These are phyloP conservation scores for Frieseomelitta varia DNA, from an alignment of 1,140 invertebrate genomes.

Conservation along the genomic window DNA sequence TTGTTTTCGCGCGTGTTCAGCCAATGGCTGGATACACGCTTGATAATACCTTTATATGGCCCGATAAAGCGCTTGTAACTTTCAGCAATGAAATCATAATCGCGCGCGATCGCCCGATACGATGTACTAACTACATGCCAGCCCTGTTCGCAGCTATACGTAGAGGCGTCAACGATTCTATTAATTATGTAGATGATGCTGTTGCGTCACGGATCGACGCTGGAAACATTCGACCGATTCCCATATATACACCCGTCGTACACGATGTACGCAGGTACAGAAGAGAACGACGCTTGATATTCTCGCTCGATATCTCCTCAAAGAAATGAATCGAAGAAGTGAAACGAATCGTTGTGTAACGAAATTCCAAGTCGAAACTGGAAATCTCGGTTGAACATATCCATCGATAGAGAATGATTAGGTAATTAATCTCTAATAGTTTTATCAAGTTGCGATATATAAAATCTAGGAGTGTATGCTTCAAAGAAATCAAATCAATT, in stretches of 20 bases:
- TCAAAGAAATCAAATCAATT: neutral
- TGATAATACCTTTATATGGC: slow-evolving; percentile 39
- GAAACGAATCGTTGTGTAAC: slow-evolving; percentile 2
- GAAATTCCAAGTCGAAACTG: slow-evolving; percentile 2
- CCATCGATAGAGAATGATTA: neutral
- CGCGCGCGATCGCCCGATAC: slow-evolving; percentile 60
- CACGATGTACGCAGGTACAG: too few relatives aligned
- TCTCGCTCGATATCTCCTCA: slow-evolving; percentile 24
- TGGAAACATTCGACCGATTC: slow-evolving; percentile 35
- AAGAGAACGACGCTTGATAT: neutral
- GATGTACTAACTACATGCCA: slow-evolving; percentile 72
- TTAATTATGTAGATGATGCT: slow-evolving; percentile 73
- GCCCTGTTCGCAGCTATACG: slow-evolving; percentile 69
- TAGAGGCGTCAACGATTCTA: slow-evolving; percentile 68
- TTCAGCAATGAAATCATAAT: slow-evolving; percentile 70
- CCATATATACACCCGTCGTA: slow-evolving; percentile 30
- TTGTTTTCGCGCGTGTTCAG: slow-evolving; percentile 26
- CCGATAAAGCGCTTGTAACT: slow-evolving; percentile 60
- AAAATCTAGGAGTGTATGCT: neutral
- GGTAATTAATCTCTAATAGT: neutral
- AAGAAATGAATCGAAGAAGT: slow-evolving; percentile 8
- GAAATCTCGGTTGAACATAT: too few relatives aligned
- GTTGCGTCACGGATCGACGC: slow-evolving; percentile 51
- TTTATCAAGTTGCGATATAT: neutral
- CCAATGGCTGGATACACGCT: slow-evolving; percentile 46